Evolutionary conservation across 1,140 invertebrate genomes (phyloP), one percentile per base, ranked within the genome.

Genomic region (Drosophila hydei): DNA sequence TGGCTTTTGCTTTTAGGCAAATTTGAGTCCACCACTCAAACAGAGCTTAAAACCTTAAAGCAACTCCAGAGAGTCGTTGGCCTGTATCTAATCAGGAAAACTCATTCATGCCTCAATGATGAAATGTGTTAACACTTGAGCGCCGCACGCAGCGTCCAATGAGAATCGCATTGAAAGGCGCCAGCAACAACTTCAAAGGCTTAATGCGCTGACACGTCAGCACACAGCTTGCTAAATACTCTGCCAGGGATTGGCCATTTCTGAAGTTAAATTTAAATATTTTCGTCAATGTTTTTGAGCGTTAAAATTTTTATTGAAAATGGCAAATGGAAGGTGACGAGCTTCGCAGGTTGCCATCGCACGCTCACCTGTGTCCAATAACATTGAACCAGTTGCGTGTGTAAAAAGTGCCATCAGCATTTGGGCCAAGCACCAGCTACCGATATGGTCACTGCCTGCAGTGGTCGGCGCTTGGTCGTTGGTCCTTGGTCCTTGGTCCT

Each of bases 71-170:
- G 27, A 42, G 18, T 38, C 48, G 55, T 48, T 47, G 55, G 60
- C 48, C 59, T 43, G 79, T 84, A 64, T 48, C 63, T 87, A 87
- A 87, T 87, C 77, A 87, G 74, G 52, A 71, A 88, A 88, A 72
- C 72, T 83, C 84, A 72, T 77, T 88, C 83, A 88, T 89, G 84
- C 72, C 78, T 88, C 84, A 83, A 54, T 79, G 83, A 87, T 87
- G 80, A 87, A 79, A 85, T 76, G 62, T 68, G 75, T 88, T 88
- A 88, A 83, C 83, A 85, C 80, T 77, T 69, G 77, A 85, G 47
- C 68, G 73, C 56, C 80, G 50, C 51, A 87, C 74, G 83, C 80
- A 74, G 77, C 62, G 59, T 38, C 23, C 47, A 25, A 51, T 55
- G 16, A 27, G 23, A 64, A 19, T 42, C 19, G 43, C 61, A 25